These are phyloP conservation scores for Catagonus wagneri DNA, from an alignment of 2,113 vertebrate genomes.

Conservation along the genomic window DNA sequence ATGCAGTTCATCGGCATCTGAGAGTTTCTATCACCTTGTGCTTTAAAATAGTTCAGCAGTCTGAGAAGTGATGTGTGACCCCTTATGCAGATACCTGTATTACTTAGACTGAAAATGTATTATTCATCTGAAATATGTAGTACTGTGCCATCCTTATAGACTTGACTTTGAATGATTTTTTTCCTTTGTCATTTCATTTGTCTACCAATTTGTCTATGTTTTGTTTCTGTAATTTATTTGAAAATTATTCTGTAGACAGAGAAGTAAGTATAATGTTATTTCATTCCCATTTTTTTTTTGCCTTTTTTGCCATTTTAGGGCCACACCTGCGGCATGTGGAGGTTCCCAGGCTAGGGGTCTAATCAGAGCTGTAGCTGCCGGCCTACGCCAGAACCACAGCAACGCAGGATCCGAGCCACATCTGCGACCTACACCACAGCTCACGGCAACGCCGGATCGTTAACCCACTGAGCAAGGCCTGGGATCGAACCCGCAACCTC, in stretches of 20 bases:
- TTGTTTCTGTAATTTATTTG: constrained; percentile 19
- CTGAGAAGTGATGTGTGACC: constrained; percentile 50
- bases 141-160: neutral
- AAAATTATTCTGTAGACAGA: constrained; percentile 32
- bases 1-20: constrained; percentile 63
- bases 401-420: no score
- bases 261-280: constrained; percentile 1
- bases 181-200: constrained; percentile 61
- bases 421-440: no score
- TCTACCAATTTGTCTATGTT: constrained; percentile 8
- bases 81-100: neutral
- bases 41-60: constrained; percentile 64
- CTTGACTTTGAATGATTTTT: constrained; percentile 55
- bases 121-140: constrained; percentile 10
- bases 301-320: no score
- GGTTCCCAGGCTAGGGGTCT: no score
- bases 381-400: no score
- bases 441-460: no score
- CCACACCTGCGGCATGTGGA: no score
- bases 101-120: constrained; percentile 46
- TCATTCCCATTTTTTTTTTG: constrained; percentile 24
- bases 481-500: no score
- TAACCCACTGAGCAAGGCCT: no score
- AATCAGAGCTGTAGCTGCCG: no score
- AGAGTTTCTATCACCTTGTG: constrained; percentile 68